A percentile compares a stretch with the other conserved stretches of the same genome.
Conservation (phyloP, 2,113 vertebrate species). For the Lanius collurio region DNA sequence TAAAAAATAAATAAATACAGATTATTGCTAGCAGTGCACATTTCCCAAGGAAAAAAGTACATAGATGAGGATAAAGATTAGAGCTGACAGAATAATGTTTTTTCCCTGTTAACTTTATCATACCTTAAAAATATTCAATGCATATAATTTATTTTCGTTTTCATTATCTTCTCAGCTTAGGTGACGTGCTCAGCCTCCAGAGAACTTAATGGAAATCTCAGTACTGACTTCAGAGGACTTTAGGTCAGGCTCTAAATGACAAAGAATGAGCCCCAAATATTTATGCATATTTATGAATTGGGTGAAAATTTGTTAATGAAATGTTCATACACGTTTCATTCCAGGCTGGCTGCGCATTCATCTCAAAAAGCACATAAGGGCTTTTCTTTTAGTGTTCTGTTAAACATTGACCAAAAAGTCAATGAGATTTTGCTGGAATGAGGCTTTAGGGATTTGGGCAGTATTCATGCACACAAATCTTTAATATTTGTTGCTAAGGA, state of each 20-base stretch:
- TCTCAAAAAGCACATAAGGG: not conserved
- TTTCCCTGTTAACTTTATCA: not conserved
- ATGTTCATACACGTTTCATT: constrained; percentile 4
- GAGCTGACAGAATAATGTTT: not conserved
- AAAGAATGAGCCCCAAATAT: constrained; percentile 16
- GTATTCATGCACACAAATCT: not conserved
- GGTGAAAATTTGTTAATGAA: constrained; percentile 24
- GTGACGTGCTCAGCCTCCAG: not conserved
- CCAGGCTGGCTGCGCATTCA: not conserved
- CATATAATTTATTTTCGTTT: constrained; percentile 10
- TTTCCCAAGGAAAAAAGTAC: not conserved
- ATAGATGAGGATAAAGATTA: not conserved
- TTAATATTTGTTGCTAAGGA: not conserved
- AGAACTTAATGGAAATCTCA: constrained; percentile 1
- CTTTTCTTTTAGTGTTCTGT: not conserved
- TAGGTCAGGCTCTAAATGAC: not conserved
- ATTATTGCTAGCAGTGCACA: not conserved
- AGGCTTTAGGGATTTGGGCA: constrained; percentile 13
- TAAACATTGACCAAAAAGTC: constrained; percentile 4
- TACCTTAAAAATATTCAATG: constrained; percentile 2
- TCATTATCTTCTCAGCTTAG: not conserved
- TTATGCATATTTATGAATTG: constrained; percentile 27
- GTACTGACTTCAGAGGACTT: not conserved
- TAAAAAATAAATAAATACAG: not conserved
- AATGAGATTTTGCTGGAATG: constrained; percentile 9